Percentiles rank a stretch among this genome's conserved stretches.
phyloP scores from a whole-genome alignment of 1,140 invertebrate genomes.

The Magallana ariakensis region DNA sequence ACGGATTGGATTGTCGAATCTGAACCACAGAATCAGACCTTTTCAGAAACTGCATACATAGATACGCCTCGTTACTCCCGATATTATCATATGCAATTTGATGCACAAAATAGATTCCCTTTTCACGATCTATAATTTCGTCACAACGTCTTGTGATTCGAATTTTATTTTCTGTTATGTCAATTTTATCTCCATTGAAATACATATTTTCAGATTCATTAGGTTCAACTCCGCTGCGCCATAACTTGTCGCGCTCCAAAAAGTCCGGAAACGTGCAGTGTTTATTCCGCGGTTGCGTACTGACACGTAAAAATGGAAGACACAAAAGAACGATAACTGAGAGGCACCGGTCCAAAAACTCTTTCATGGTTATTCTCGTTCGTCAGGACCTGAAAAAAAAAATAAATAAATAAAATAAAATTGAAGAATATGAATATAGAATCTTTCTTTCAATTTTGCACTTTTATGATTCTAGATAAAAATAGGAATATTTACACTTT shows the following conservation, averaged over 20 bases:
- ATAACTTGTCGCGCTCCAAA: constrained; percentile 55
- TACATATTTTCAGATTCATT: constrained; percentile 57
- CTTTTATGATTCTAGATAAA: too few species aligned
- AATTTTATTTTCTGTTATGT: constrained; percentile 42
- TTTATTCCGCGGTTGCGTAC: neutral
- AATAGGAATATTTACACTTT: too few species aligned
- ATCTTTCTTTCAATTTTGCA: too few species aligned
- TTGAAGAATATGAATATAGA: too few species aligned
- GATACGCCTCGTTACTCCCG: neutral
- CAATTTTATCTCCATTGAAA: constrained; percentile 58
- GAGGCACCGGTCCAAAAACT: neutral
- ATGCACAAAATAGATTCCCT: constrained; percentile 62
- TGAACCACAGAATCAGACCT: constrained; percentile 65
- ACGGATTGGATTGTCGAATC: constrained; percentile 57
- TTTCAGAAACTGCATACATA: constrained; percentile 70
- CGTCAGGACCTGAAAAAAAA: neutral
- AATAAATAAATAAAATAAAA: neutral
- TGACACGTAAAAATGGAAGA: neutral
- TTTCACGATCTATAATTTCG: constrained; percentile 38
- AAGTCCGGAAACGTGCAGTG: constrained; percentile 60
- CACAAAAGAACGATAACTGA: neutral
- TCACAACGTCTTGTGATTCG: constrained; percentile 3
- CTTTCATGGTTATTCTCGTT: neutral
- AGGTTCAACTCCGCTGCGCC: constrained; percentile 48
- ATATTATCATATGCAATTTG: neutral